Base-by-base conservation (phyloP, 2,113 vertebrate species). In the Brienomyrus brachyistius region DNA sequence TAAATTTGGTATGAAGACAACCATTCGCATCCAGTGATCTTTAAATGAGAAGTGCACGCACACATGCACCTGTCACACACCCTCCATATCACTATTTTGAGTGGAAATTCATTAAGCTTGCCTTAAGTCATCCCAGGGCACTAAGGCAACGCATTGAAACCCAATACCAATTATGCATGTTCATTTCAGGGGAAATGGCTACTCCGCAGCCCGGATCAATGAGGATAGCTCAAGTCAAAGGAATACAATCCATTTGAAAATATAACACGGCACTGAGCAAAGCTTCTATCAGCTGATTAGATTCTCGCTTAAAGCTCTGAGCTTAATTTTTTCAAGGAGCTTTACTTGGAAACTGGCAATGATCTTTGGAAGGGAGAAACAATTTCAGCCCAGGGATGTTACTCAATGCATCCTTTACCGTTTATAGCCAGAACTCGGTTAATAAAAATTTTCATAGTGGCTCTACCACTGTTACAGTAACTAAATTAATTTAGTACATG, bases 71-170 rank as follows among this genome's bases (percentile, higher is more conserved):
- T 21, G 56, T 43, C 54, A 95, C 95, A 95, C 94, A 94, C 47
- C 93, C 91, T 93, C 94, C 94, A 96, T 95, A 95, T 95, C 93
- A 95, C 96, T 95, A 95, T 95, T 95, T 94, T 95, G 95, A 95
- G 94, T 95, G 95, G 94, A 93, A 96, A 96, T 94, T 95, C 95
- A 96, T 96, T 95, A 95, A 95, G 95, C 95, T 95, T 93, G 92
- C 94, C 91, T 93, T 93, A 95, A 94, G 95, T 93, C 92, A 94
- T 96, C 93, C 92, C 90, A 88, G 93, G 94, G 95, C 95, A 92
- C 92, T 91, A 91, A 93, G 91, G 94, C 92, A 95, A 93, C 92
- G 91, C 94, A 95, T 92, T 93, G 95, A 94, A 95, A 95, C 94
- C 95, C 94, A 93, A 95, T 95, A 95, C 94, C 95, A 95, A 96